Conservation (phyloP, 2,888 invertebrate genomes). For the Nephrotoma flavescens region DNA sequence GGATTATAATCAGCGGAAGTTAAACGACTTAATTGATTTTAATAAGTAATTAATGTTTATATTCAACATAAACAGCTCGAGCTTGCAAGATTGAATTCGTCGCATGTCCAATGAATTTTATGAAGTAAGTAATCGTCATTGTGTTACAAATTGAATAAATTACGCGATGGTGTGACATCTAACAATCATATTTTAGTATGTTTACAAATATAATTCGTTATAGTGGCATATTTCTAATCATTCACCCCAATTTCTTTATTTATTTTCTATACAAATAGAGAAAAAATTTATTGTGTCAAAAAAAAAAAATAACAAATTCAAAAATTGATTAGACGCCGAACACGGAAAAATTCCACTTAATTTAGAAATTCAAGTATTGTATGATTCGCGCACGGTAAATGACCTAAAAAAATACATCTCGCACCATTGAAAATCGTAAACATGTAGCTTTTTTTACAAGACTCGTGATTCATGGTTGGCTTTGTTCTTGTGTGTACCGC, state of each 20-base stretch:
- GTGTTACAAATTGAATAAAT: not conserved
- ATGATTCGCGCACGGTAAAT: not conserved
- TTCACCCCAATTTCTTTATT: not conserved
- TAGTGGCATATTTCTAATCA: not conserved
- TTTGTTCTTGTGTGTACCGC: not conserved
- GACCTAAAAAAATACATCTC: not conserved
- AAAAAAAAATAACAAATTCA: not conserved
- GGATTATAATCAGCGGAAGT: too few species aligned
- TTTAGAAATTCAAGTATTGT: not conserved
- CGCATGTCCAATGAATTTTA: not conserved
- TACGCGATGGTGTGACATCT: too few species aligned
- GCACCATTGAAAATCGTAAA: not conserved
- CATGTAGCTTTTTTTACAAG: too few species aligned
- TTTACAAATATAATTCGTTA: too few species aligned
- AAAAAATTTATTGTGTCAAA: not conserved
- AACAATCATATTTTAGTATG: too few species aligned
- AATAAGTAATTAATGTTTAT: too few species aligned
- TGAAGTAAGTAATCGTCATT: not conserved
- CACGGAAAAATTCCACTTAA: not conserved
- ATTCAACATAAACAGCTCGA: too few species aligned
- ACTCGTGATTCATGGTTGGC: not conserved
- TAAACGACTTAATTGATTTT: too few species aligned
- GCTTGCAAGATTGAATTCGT: too few species aligned
- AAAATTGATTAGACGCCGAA: not conserved
- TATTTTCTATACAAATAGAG: not conserved